phyloP scores from a whole-genome alignment of 2,797 vertebrate species.

The Momotus momota region DNA sequence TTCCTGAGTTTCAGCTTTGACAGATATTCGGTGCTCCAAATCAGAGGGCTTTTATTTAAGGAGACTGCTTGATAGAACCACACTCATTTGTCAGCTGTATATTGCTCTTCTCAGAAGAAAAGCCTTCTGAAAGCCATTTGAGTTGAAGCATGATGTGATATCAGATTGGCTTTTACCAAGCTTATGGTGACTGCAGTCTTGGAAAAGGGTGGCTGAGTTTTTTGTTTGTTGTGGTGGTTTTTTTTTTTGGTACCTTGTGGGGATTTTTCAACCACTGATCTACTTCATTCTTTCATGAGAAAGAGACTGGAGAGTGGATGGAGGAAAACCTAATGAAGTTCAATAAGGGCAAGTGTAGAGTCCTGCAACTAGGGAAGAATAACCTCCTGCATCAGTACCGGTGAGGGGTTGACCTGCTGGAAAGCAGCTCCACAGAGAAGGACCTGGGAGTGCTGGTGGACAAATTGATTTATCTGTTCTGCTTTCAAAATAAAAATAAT shows the following conservation, averaged over 20 bases:
- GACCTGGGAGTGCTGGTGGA: neutral
- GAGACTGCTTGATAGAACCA: neutral
- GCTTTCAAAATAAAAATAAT: neutral
- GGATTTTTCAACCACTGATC: neutral
- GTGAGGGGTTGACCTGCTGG: neutral
- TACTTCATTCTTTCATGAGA: neutral
- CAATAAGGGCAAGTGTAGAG: neutral
- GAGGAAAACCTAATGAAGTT: neutral
- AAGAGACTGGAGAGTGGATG: neutral
- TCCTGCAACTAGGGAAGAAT: neutral
- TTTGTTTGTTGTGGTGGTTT: neutral
- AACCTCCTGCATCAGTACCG: neutral
- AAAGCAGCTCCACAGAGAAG: neutral
- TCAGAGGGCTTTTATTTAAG: neutral
- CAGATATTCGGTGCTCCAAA: neutral
- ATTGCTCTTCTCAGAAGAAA: neutral
- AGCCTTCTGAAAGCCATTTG: neutral
- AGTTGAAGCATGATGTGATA: neutral
- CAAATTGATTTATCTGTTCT: neutral
- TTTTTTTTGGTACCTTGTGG: neutral
- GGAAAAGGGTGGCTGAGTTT: no score
- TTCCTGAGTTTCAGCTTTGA: neutral
- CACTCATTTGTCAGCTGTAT: neutral
- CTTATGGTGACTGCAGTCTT: accelerated
- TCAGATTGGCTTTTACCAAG: neutral